Evolutionary conservation across 2,888 invertebrate genomes (phyloP).

Genomic region (Caenorhabditis becei): DNA sequence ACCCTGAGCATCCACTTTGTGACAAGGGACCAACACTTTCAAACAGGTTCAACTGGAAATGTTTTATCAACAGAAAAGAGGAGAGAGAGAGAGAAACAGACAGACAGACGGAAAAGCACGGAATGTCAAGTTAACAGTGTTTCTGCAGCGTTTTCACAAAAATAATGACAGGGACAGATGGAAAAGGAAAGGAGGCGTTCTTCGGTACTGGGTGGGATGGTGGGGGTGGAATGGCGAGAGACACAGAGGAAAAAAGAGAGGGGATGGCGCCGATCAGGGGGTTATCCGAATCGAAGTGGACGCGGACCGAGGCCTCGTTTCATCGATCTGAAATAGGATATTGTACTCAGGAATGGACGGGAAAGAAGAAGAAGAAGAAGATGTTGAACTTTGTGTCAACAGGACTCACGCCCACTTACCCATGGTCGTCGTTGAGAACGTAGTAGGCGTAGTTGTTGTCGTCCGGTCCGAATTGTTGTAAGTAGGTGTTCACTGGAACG

Average conservation of each 20-base stretch:
- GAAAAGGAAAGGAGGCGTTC: constrained; percentile 7
- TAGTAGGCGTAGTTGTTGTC: constrained; percentile 50
- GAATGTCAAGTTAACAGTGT: constrained; percentile 23
- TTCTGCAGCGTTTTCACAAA: constrained; percentile 42
- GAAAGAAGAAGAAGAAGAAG: not conserved
- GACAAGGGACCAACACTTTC: too few relatives aligned
- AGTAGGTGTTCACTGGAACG: constrained; percentile 66
- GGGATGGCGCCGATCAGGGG: not conserved
- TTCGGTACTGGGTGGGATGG: constrained; percentile 17
- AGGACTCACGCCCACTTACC: constrained; percentile 39
- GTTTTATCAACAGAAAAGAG: constrained; percentile 26
- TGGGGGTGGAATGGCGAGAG: constrained; percentile 20
- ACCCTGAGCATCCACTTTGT: not conserved
- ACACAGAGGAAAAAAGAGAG: constrained; percentile 13
- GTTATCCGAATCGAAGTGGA: constrained; percentile 72
- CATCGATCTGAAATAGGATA: constrained; percentile 56
- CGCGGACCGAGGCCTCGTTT: constrained; percentile 75
- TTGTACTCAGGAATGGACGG: too few relatives aligned
- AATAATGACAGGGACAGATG: constrained; percentile 14
- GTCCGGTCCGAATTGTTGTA: constrained; percentile 62
- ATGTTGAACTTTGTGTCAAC: not conserved
- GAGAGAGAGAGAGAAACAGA: constrained; percentile 12
- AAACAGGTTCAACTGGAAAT: constrained; percentile 28
- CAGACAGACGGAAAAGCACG: constrained; percentile 15
- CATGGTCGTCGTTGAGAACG: constrained; percentile 61